Percentiles rank a stretch among this genome's conserved stretches.
phyloP scores from a whole-genome alignment of 2,888 invertebrate species.

The Andrena marginata region DNA sequence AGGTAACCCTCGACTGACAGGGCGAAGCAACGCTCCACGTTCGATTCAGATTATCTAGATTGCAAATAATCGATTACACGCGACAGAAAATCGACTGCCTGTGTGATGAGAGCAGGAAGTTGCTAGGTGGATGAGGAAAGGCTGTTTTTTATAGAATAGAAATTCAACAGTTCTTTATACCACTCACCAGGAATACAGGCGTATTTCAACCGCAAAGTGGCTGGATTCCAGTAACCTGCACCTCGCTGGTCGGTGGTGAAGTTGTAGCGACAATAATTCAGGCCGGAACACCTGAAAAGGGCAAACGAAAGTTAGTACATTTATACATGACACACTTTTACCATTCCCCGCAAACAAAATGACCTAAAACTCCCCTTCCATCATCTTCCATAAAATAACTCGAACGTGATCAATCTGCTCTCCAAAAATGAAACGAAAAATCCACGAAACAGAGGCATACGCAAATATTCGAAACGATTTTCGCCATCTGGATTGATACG shows the following conservation, averaged over 20 bases:
- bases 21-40: slow-evolving; percentile 4
- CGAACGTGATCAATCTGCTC: no score
- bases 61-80: slow-evolving; percentile 59
- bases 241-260: slow-evolving; percentile 89
- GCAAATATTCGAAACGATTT: neutral
- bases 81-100: slow-evolving; percentile 47
- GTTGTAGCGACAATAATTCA: slow-evolving; percentile 91
- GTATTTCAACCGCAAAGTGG: slow-evolving; percentile 89
- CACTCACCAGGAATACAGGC: slow-evolving; percentile 90
- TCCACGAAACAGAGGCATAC: neutral
- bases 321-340: neutral
- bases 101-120: neutral
- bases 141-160: neutral
- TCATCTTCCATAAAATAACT: no score
- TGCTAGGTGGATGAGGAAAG: neutral
- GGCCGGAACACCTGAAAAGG: slow-evolving; percentile 89
- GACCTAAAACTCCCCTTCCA: no score
- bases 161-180: neutral
- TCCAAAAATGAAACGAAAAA: neutral
- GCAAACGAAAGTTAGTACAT: neutral
- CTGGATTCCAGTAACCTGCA: slow-evolving; percentile 88
- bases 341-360: no score
- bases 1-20: neutral
- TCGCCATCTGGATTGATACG: neutral
- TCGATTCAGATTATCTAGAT: slow-evolving; percentile 43